Evolutionary conservation across 2,797 vertebrate genomes (phyloP), one percentile per base, ranked within the genome.

Genomic region (Pogonophryne albipinna): DNA sequence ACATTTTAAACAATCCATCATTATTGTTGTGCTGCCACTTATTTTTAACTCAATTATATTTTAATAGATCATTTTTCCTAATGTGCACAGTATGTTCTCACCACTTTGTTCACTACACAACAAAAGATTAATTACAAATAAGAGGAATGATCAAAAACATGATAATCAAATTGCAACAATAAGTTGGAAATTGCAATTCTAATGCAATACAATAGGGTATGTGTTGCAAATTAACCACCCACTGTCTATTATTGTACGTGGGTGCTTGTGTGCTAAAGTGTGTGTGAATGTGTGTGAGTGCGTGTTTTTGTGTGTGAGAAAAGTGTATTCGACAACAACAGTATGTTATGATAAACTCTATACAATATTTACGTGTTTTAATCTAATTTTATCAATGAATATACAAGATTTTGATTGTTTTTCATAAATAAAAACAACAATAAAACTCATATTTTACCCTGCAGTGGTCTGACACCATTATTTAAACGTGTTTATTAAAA

Each of bases 121-220:
- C 91, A 94, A 92, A 94, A 94, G 80, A 93, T 93, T 92, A 93
- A 93, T 94, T 93, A 90, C 92, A 93, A 94, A 94, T 92, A 86
- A 94, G 81, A 87, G 86, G 82, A 90, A 92, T 94, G 94, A 96
- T 96, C 95, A 96, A 96, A 96, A 95, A 95, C 94, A 95, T 94
- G 94, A 89, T 94, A 93, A 95, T 94, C 88, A 86, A 94, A 94
- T 95, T 93, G 90, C 85, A 93, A 92, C 85, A 90, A 89, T 88
- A 86, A 91, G 81, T 85, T 90, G 82, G 82, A 92, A 93, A 93
- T 93, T 93, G 87, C 81, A 90, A 91, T 91, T 91, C 74, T 89
- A 92, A 94, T 93, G 85, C 85, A 93, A 88, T 91, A 93, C 88
- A 94, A 88, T 92, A 65, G 91, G 75, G 66, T 87, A 82, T 74